Conservation (phyloP, 2,113 vertebrate species). For the Rhombomys opimus region DNA sequence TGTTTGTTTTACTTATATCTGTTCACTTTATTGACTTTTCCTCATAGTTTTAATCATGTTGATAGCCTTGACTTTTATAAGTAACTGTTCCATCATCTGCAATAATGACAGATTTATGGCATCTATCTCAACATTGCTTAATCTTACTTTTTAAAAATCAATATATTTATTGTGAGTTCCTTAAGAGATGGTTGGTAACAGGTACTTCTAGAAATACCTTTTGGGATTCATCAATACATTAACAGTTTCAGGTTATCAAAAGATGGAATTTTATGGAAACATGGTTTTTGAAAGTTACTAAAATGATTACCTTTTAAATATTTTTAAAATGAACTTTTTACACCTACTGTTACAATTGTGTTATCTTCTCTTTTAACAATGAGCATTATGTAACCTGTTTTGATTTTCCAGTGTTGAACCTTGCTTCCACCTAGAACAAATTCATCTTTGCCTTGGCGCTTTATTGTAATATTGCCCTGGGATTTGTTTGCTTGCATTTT, state of each 20-base stretch:
- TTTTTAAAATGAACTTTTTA: not conserved
- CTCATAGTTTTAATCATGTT: slow-evolving; percentile 52
- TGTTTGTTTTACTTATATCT: slow-evolving; percentile 38
- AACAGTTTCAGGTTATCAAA: slow-evolving; percentile 10
- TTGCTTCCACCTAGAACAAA: slow-evolving; percentile 9
- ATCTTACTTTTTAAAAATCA: not conserved
- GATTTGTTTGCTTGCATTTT: slow-evolving; percentile 15
- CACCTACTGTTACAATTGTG: not conserved
- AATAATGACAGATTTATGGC: slow-evolving; percentile 10
- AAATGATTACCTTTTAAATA: not conserved
- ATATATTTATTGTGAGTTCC: not conserved
- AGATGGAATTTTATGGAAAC: not conserved
- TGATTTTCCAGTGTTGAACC: not conserved
- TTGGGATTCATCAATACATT: not conserved
- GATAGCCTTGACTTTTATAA: slow-evolving; percentile 56
- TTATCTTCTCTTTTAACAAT: not conserved
- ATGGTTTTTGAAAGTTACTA: not conserved
- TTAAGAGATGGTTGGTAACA: slow-evolving; percentile 32
- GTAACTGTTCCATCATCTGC: not conserved
- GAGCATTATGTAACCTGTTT: slow-evolving; percentile 22
- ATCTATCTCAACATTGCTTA: slow-evolving; percentile 21
- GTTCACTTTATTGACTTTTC: slow-evolving; percentile 52
- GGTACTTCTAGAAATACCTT: slow-evolving; percentile 3
- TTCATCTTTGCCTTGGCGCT: not conserved
- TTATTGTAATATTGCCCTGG: slow-evolving; percentile 13